Percentiles rank a stretch among this genome's conserved stretches.
Evolutionary conservation across 2,797 vertebrate genomes (phyloP).

Genomic region (Coregonus sp.): DNA sequence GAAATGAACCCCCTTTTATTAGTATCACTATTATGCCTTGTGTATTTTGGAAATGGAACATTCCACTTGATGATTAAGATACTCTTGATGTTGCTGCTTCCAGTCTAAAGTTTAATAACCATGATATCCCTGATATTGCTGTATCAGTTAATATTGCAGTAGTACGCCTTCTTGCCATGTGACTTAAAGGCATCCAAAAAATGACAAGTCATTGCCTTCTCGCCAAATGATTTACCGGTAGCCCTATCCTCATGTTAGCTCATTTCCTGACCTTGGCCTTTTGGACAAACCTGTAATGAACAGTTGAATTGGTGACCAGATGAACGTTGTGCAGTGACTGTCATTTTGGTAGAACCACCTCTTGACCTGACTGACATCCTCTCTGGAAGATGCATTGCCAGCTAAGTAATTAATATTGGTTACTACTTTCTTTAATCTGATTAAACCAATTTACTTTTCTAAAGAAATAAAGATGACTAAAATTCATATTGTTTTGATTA

Average conservation of each 20-base stretch:
- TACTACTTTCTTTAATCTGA: slow-evolving; percentile 79
- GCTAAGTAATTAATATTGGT: slow-evolving; percentile 66
- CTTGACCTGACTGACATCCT: not conserved
- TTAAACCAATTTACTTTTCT: slow-evolving; percentile 75
- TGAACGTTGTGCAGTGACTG: not conserved
- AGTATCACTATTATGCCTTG: slow-evolving; percentile 31
- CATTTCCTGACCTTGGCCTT: slow-evolving; percentile 1
- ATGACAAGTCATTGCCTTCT: slow-evolving; percentile 23
- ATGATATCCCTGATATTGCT: not conserved
- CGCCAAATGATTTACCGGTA: slow-evolving; percentile 16
- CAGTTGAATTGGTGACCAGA: slow-evolving; percentile 1
- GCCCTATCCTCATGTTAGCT: not conserved
- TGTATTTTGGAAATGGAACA: slow-evolving; percentile 55
- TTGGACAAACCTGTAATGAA: not conserved
- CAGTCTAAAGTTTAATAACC: slow-evolving; percentile 1
- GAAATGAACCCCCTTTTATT: slow-evolving; percentile 17
- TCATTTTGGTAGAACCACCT: not conserved
- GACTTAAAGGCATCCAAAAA: slow-evolving; percentile 14
- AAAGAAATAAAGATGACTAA: slow-evolving; percentile 77
- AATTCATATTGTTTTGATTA: slow-evolving; percentile 36
- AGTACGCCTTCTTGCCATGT: slow-evolving; percentile 30
- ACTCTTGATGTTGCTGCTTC: slow-evolving; percentile 8
- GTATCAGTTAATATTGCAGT: slow-evolving; percentile 3
- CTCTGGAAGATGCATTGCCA: slow-evolving; percentile 62
- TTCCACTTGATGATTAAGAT: slow-evolving; percentile 41